These are phyloP conservation scores for Charina bottae DNA, from an alignment of 2,113 vertebrate genomes.

Conservation along the genomic window DNA sequence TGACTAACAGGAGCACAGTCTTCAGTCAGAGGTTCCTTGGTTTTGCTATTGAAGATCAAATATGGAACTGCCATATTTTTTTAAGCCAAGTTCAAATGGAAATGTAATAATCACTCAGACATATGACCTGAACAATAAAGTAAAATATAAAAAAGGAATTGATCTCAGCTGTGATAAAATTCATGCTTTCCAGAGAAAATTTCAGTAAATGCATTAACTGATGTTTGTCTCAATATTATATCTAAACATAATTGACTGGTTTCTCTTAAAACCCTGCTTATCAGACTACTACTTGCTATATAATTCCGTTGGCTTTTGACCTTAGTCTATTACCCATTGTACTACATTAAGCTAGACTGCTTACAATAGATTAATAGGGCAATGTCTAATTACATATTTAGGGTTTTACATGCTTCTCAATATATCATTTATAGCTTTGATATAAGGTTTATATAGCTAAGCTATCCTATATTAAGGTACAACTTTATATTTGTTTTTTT, in stretches of 20 bases:
- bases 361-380: background rate
- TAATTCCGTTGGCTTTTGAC: background rate
- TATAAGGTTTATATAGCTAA: background rate
- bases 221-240: background rate
- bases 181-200: background rate
- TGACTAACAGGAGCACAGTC: background rate
- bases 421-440: background rate
- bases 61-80: background rate
- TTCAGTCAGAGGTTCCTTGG: background rate
- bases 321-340: background rate
- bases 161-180: background rate
- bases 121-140: background rate
- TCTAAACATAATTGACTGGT: background rate
- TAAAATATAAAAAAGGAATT: background rate
- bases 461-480: background rate
- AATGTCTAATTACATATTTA: background rate
- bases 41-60: background rate
- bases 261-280: background rate
- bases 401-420: background rate
- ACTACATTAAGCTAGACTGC: background rate
- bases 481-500: background rate
- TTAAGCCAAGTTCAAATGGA: background rate
- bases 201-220: background rate
- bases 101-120: slow-evolving; percentile 1
- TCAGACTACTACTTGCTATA: background rate